Percentiles rank a stretch among this genome's conserved stretches.
Evolutionary conservation across 2,888 invertebrate genomes (phyloP).

Genomic region (Agonum fuliginosum): DNA sequence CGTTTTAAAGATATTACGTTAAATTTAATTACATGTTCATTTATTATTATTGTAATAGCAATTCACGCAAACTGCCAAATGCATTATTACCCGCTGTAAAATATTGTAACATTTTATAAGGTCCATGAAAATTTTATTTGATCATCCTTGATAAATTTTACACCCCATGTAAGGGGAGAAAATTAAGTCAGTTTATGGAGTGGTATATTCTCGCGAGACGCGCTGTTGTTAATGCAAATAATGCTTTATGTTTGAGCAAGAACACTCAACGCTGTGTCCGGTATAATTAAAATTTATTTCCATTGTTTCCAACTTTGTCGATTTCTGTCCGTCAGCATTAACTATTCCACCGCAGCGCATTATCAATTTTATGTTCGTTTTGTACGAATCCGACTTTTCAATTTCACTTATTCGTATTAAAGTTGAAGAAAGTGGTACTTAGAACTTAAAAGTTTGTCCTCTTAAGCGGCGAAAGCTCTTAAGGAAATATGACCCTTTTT

Average conservation of each 20-base stretch:
- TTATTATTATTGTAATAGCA: conserved; percentile 38
- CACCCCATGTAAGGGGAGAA: conserved; percentile 42
- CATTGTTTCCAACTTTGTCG: conserved; percentile 23
- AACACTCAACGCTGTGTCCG: background rate
- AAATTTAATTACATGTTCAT: conserved; percentile 52
- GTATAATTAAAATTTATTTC: conserved; percentile 23
- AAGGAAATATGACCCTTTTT: conserved; percentile 60
- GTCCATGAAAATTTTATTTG: conserved; percentile 56
- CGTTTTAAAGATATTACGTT: conserved; percentile 42
- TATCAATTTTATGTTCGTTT: conserved; percentile 46
- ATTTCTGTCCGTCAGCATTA: conserved; percentile 6
- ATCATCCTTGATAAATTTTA: conserved; percentile 53
- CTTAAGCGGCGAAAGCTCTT: conserved; percentile 59
- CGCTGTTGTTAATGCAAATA: conserved; percentile 45
- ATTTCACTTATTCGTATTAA: conserved; percentile 60
- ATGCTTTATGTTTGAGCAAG: conserved; percentile 30
- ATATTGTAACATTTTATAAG: conserved; percentile 55
- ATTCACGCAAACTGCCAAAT: conserved; percentile 35
- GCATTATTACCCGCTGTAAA: conserved; percentile 45
- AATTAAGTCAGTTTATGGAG: conserved; percentile 51
- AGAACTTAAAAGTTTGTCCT: conserved; percentile 59
- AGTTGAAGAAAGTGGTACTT: conserved; percentile 60
- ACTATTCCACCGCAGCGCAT: conserved; percentile 2
- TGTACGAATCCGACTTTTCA: conserved; percentile 58
- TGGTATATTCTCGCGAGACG: conserved; percentile 20